These are phyloP conservation scores for Eurystomus gularis DNA, from an alignment of 2,113 vertebrate species.

Conservation along the genomic window DNA sequence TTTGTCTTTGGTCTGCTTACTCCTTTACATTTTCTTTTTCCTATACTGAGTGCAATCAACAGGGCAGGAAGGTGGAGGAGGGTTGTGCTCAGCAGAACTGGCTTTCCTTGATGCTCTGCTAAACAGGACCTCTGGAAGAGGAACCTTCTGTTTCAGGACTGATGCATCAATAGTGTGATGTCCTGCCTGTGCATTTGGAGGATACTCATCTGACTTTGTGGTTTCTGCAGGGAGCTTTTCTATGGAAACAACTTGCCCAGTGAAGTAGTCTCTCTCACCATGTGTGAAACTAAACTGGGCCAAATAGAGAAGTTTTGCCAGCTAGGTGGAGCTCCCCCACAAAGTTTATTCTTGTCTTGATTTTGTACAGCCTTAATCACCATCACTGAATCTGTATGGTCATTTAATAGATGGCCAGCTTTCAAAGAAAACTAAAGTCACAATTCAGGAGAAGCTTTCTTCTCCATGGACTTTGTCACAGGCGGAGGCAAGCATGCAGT, in stretches of 20 bases:
- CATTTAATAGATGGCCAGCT: background rate
- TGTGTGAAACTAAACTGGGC: slow-evolving; percentile 26
- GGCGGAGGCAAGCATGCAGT: background rate
- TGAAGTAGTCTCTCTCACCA: background rate
- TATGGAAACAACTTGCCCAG: background rate
- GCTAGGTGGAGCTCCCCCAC: slow-evolving; percentile 63
- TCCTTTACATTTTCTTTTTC: background rate
- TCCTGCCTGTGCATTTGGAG: background rate
- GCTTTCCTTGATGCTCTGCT: background rate
- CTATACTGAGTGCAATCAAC: background rate
- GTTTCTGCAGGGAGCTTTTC: background rate
- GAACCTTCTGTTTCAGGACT: background rate
- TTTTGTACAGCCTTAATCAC: background rate
- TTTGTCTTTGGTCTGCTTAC: background rate
- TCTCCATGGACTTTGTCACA: background rate
- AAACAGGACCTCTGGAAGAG: background rate
- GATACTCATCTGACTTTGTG: background rate
- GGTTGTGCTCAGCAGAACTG: background rate
- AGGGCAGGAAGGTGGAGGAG: background rate
- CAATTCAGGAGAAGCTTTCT: background rate
- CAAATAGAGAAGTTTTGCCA: slow-evolving; percentile 51
- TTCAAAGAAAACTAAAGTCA: background rate
- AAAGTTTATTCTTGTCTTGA: slow-evolving; percentile 10
- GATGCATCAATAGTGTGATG: background rate
- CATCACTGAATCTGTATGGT: background rate